These are phyloP conservation scores for Trematomus loennbergii DNA, from an alignment of 2,113 vertebrate genomes.

Conservation along the genomic window DNA sequence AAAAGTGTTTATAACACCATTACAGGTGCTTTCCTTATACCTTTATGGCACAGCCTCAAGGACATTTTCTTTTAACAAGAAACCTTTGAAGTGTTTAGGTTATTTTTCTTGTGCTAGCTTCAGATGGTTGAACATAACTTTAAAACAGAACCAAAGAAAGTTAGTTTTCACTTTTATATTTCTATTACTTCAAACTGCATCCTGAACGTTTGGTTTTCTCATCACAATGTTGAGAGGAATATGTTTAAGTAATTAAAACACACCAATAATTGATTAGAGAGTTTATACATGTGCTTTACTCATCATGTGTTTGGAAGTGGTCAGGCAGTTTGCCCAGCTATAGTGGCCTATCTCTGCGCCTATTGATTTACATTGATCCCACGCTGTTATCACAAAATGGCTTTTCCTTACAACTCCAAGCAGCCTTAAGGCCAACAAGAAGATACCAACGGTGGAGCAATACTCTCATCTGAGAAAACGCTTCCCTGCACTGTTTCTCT, in stretches of 20 bases:
- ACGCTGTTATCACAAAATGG: slow-evolving; percentile 43
- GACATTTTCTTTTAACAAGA: slow-evolving; percentile 17
- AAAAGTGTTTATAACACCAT: slow-evolving; percentile 15
- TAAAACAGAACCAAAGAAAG: neutral
- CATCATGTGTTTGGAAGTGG: slow-evolving; percentile 10
- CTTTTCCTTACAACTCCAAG: slow-evolving; percentile 30
- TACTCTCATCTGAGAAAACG: slow-evolving; percentile 44
- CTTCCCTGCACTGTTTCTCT: slow-evolving; percentile 35
- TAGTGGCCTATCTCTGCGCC: slow-evolving; percentile 23
- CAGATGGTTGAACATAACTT: neutral
- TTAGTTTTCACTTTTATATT: neutral
- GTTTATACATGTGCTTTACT: slow-evolving; percentile 4
- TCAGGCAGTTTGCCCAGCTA: neutral
- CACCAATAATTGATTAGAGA: neutral
- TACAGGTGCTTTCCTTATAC: slow-evolving; percentile 4
- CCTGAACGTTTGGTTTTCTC: neutral
- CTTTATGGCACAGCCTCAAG: slow-evolving; percentile 11
- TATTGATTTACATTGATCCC: slow-evolving; percentile 56
- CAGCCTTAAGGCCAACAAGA: neutral
- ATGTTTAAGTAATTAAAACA: neutral
- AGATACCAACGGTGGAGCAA: slow-evolving; percentile 42
- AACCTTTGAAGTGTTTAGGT: slow-evolving; percentile 11
- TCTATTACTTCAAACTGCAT: neutral
- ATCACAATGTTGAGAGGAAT: neutral
- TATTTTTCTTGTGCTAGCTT: neutral